Percentiles rank a stretch among this genome's conserved stretches.
Evolutionary conservation across 2,888 invertebrate species (phyloP).

Genomic region (Torymus texanus): DNA sequence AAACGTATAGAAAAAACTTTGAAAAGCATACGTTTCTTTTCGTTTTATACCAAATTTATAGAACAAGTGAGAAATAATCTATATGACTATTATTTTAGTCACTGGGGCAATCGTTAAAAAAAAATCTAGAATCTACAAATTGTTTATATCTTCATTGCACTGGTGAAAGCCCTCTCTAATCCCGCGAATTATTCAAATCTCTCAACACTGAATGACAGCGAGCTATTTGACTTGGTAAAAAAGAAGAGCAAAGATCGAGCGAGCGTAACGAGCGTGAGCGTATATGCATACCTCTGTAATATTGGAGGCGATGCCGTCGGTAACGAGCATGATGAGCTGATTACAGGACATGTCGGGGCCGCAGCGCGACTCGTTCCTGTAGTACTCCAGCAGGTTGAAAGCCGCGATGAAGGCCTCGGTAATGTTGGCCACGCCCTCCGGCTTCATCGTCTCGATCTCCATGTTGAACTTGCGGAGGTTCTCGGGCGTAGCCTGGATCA

Average conservation of each 20-base stretch:
- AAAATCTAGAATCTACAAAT: too few species aligned
- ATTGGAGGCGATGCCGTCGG: conserved; percentile 94
- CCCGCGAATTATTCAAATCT: background rate
- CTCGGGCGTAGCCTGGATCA: conserved; percentile 93
- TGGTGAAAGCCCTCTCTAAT: too few species aligned
- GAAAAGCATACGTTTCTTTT: too few species aligned
- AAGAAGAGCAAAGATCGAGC: background rate
- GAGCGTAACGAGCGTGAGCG: background rate
- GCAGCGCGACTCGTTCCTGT: conserved; percentile 78
- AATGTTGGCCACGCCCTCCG: conserved; percentile 90
- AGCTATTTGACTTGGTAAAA: background rate
- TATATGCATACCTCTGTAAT: conserved; percentile 80
- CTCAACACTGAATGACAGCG: too few species aligned
- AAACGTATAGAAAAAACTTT: too few species aligned
- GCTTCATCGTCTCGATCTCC: conserved; percentile 81
- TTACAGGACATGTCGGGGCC: conserved; percentile 85
- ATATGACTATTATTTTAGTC: too few species aligned
- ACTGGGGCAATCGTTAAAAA: too few species aligned
- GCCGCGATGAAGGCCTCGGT: conserved; percentile 88
- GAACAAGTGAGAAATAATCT: too few species aligned
- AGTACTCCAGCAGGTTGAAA: conserved; percentile 85
- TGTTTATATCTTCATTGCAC: too few species aligned
- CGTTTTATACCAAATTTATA: too few species aligned
- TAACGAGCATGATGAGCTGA: conserved; percentile 96
- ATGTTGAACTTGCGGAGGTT: conserved; percentile 86